Evolutionary conservation across 2,888 invertebrate species (phyloP).

Genomic region (Eilema depressum): DNA sequence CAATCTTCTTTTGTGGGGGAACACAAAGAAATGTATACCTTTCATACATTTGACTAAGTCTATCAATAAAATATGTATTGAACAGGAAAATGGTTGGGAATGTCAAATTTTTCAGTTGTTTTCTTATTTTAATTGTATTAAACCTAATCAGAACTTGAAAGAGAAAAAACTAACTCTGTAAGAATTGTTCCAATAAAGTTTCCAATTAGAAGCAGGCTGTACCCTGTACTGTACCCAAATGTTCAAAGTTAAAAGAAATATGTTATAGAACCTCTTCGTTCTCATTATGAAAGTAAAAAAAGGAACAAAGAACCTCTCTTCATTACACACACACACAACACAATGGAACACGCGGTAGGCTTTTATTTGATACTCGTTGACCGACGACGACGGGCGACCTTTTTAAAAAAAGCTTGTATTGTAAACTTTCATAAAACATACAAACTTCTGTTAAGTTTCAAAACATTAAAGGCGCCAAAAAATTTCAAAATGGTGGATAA

Average conservation of each 20-base stretch:
- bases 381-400: slow-evolving; percentile 18
- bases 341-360: slow-evolving; percentile 51
- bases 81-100: not conserved
- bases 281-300: slow-evolving; percentile 39
- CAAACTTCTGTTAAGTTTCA: not conserved
- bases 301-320: slow-evolving; percentile 51
- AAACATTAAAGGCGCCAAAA: not conserved
- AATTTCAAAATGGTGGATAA: too few species aligned
- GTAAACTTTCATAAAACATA: not conserved
- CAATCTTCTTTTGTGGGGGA: not conserved
- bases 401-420: slow-evolving; percentile 16
- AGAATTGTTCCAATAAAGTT: not conserved
- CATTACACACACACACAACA: too few species aligned
- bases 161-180: not conserved
- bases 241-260: not conserved
- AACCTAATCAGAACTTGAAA: not conserved
- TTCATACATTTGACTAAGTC: not conserved
- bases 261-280: slow-evolving; percentile 32
- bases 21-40: not conserved
- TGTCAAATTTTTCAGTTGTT: too few species aligned
- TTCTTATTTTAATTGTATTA: too few species aligned
- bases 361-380: slow-evolving; percentile 33
- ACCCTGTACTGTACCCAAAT: too few species aligned
- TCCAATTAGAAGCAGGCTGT: not conserved
- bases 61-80: not conserved